Percentiles rank a stretch among this genome's conserved stretches.
Conservation (phyloP, 2,113 vertebrate genomes). For the Microtus ochrogaster region DNA sequence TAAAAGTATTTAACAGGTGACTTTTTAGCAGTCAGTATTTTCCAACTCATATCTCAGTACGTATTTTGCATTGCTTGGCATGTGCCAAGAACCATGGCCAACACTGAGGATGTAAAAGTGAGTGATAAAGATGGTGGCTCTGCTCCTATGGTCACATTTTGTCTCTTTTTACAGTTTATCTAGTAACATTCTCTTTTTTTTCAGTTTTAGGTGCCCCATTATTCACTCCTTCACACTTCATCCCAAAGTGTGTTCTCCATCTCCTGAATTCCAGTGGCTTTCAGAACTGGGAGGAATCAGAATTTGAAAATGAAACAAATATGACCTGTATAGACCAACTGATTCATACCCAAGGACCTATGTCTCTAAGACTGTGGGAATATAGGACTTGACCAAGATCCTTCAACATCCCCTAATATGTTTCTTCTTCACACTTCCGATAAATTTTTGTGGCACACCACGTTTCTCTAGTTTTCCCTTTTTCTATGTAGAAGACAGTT, state of each 20-base stretch:
- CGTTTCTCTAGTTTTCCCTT: background rate
- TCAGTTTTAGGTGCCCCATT: background rate
- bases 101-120: background rate
- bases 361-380: background rate
- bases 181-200: background rate
- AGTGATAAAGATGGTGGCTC: background rate
- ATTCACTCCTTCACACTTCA: background rate
- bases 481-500: background rate
- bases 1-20: background rate
- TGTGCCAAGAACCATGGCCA: too few relatives aligned
- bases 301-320: background rate
- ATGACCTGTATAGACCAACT: background rate
- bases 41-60: background rate
- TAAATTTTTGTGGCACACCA: background rate
- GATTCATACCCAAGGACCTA: background rate
- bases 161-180: background rate
- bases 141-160: background rate
- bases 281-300: slow-evolving; percentile 40
- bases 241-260: background rate
- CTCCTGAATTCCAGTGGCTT: background rate
- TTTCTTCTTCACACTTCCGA: background rate
- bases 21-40: background rate
- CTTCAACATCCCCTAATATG: background rate
- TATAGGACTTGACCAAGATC: background rate
- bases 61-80: background rate